Base-by-base conservation (phyloP, 2,888 invertebrate genomes). In the Agonopterix subpropinquella region DNA sequence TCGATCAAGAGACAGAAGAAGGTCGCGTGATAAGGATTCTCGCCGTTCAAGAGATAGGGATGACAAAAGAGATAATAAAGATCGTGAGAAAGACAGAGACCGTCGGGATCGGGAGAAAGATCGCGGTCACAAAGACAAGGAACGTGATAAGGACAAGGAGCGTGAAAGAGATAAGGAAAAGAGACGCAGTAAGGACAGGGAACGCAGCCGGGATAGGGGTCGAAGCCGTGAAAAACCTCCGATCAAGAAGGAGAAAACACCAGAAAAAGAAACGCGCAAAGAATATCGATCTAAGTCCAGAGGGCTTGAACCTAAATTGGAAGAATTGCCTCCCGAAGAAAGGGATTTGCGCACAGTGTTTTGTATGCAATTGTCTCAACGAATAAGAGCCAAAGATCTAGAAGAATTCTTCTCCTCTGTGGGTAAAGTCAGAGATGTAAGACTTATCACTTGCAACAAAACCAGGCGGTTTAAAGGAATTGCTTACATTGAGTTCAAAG, bases 361-460 rank as follows among this genome's bases (percentile, higher is more conserved):
- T 80, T 98, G 98, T 74, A 98, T 99, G 97, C 99, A 99, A 86
- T 86, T 99, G 50, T 96, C 98, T 50, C 97, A 98, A 70, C 92
- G 96, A 63, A 98, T 98, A 68, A 92, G 97, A 62, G 97, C 95
- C 49, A 92, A 97, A 58, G 99, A 99, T 80, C 86, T 99, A 56
- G 98, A 99, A 85, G 99, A 99, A 81, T 99, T 99, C 82, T 99
- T 99, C 82, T 98, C 98, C 35, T 96, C 98, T 53, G 98, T 99
- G 52, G 99, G 99, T 43, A 98, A 98, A 91, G 98, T 98, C 51
- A 92, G 98, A 63, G 99, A 99, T 89, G 99, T 99, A 13, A 92
- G 99, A 67, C 93, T 99, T 63, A 99, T 99, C 51, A 98, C 98
- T 50, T 99, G 99, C 84, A 99, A 98, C 83, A 98, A 99, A 84